These are phyloP conservation scores for Cerceris rybyensis DNA, from an alignment of 2,888 invertebrate species.

Conservation along the genomic window DNA sequence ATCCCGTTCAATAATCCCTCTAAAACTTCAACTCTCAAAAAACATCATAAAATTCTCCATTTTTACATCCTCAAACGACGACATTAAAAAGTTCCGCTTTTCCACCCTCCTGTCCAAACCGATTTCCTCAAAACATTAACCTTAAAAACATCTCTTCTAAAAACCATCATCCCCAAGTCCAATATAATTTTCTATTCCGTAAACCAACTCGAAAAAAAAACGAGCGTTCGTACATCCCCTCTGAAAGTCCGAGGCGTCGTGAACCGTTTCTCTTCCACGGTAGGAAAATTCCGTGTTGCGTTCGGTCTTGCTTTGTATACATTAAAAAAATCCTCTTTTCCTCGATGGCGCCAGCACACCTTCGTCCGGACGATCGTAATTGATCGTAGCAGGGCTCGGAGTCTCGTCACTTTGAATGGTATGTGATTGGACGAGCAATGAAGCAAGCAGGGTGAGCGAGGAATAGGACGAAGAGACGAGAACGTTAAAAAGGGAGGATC, in stretches of 20 bases:
- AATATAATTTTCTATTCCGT: no score
- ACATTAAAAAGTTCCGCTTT: no score
- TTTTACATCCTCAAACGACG: no score
- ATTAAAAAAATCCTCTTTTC: slow-evolving; percentile 50
- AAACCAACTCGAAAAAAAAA: no score
- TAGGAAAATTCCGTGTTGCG: background rate
- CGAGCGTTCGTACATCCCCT: no score
- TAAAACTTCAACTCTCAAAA: no score
- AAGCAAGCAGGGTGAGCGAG: slow-evolving; percentile 60
- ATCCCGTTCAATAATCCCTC: no score
- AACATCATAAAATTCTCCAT: no score
- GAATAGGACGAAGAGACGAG: slow-evolving; percentile 43
- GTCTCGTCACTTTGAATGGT: slow-evolving; percentile 75
- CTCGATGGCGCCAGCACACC: slow-evolving; percentile 39
- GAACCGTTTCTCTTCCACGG: background rate
- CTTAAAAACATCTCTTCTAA: no score
- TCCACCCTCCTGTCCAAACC: no score
- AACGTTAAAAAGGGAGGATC: slow-evolving; percentile 45
- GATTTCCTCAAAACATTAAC: no score
- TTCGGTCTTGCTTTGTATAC: slow-evolving; percentile 4
- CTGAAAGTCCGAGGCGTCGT: background rate
- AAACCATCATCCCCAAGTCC: no score
- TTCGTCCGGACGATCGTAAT: slow-evolving; percentile 66
- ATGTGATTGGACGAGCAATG: slow-evolving; percentile 76
- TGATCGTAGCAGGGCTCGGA: slow-evolving; percentile 69